phyloP scores from a whole-genome alignment of 2,888 invertebrate genomes.

The Phragmatobia fuliginosa region DNA sequence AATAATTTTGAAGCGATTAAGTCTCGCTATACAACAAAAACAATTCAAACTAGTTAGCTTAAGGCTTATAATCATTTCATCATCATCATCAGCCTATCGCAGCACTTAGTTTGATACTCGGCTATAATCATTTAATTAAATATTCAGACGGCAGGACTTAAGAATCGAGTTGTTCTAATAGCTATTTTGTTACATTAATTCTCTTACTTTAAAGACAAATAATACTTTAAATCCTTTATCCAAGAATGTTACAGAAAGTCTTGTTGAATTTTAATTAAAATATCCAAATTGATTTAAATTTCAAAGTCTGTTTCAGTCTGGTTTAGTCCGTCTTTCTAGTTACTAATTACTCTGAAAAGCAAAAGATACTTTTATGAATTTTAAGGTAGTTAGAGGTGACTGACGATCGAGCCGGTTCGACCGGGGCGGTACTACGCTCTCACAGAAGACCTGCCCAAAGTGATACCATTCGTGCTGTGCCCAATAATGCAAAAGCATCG shows the following conservation, averaged over 20 bases:
- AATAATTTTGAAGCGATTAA: no score
- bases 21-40: no score
- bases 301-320: background rate
- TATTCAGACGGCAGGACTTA: background rate
- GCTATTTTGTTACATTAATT: background rate
- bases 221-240: background rate
- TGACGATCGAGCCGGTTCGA: no score
- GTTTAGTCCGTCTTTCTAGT: background rate
- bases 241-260: background rate
- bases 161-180: background rate
- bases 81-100: no score
- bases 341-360: background rate
- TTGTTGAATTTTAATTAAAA: conserved; percentile 2
- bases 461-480: no score
- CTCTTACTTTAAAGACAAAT: background rate
- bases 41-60: background rate
- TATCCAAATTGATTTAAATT: background rate
- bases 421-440: no score
- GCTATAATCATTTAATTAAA: background rate
- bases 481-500: no score
- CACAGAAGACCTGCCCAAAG: no score
- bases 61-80: no score
- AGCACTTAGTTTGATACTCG: no score
- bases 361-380: background rate
- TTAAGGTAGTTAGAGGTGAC: no score